Conservation (phyloP, 2,797 vertebrate genomes). For the Carduelis carduelis region DNA sequence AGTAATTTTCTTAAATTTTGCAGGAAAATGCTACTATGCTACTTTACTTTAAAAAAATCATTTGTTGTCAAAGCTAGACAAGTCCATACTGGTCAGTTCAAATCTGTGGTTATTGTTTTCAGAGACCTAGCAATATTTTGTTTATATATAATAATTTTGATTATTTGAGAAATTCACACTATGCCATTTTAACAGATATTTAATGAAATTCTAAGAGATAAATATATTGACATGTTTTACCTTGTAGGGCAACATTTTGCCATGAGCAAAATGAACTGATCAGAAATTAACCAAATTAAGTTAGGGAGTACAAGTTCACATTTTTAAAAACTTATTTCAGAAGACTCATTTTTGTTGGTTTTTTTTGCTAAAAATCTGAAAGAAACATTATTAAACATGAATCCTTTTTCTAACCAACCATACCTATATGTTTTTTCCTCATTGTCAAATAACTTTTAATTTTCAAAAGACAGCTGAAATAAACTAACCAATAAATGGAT, state of each 20-base stretch:
- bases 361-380: not conserved
- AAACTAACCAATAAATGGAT: not conserved
- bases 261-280: not conserved
- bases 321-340: not conserved
- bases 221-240: not conserved
- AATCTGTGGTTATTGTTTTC: not conserved
- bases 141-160: not conserved
- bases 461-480: not conserved
- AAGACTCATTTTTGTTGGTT: not conserved
- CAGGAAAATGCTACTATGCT: not conserved
- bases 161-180: not conserved
- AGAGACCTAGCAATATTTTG: not conserved
- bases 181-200: not conserved
- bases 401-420: not conserved
- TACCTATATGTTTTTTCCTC: not conserved
- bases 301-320: not conserved
- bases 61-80: not conserved
- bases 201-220: not conserved
- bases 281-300: not conserved
- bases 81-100: not conserved
- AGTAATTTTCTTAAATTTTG: accelerated
- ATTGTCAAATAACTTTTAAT: not conserved
- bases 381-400: not conserved
- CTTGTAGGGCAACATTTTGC: not conserved
- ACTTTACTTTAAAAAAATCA: not conserved